Evolutionary conservation across 1,140 invertebrate genomes (phyloP).

Genomic region (Colletes latitarsis): DNA sequence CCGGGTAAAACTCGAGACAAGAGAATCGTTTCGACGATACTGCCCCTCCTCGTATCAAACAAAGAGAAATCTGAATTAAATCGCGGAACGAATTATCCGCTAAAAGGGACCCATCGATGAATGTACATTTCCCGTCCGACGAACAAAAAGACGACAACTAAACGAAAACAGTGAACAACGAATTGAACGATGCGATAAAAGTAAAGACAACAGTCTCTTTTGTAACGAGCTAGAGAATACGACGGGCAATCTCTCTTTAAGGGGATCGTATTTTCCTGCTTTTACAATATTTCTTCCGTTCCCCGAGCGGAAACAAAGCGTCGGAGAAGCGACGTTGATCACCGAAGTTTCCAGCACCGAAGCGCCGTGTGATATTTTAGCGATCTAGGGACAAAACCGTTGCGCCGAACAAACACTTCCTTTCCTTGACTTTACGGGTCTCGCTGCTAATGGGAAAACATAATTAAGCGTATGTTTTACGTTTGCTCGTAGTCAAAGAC

Average conservation of each 20-base stretch:
- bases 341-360: not conserved
- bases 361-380: no score
- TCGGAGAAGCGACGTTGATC: slow-evolving; percentile 5
- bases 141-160: not conserved
- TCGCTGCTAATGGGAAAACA: no score
- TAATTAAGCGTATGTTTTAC: no score
- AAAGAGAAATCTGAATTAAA: not conserved
- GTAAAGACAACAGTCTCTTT: slow-evolving; percentile 3
- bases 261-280: slow-evolving; percentile 25
- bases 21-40: slow-evolving; percentile 1
- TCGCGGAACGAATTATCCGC: not conserved
- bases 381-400: no score
- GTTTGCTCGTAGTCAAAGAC: no score
- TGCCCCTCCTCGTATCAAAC: no score
- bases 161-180: slow-evolving; percentile 10
- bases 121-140: not conserved
- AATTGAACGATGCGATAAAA: slow-evolving; percentile 6
- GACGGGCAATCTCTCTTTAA: slow-evolving; percentile 12
- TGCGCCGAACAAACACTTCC: no score
- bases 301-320: slow-evolving; percentile 6
- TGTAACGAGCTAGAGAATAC: not conserved
- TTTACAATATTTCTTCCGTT: slow-evolving; percentile 24
- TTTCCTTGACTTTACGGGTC: no score
- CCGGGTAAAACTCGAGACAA: not conserved
- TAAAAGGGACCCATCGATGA: not conserved